A percentile compares a stretch with the other conserved stretches of the same genome.
These are phyloP conservation scores for Ephestia elutella DNA, from an alignment of 1,140 invertebrate species.

Conservation along the genomic window DNA sequence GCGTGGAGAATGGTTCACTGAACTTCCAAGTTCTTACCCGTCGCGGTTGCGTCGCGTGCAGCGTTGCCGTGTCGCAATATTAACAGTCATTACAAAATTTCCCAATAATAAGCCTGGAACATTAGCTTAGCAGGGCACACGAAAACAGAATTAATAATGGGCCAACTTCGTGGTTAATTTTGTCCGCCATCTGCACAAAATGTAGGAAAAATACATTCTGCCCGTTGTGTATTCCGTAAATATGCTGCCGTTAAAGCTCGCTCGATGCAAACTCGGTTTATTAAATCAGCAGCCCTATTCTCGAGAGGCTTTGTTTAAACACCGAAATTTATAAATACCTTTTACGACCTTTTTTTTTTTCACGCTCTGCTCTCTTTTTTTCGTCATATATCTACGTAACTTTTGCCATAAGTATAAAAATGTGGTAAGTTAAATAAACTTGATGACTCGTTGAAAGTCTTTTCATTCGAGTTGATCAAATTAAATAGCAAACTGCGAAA, in stretches of 20 bases:
- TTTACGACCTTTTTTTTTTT: neutral
- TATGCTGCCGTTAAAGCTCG: conserved; percentile 26
- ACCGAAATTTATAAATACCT: neutral
- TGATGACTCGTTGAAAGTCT: too few species aligned
- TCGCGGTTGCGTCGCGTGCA: conserved; percentile 36
- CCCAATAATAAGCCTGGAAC: conserved; percentile 62
- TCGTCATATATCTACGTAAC: too few species aligned
- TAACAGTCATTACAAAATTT: conserved; percentile 65
- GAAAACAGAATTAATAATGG: conserved; percentile 65
- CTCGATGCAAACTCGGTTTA: conserved; percentile 32
- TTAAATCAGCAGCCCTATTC: conserved; percentile 35
- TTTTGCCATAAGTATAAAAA: too few species aligned
- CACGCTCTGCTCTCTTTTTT: neutral
- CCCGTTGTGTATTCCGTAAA: conserved; percentile 31
- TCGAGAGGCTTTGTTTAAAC: conserved; percentile 5
- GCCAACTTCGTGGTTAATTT: conserved; percentile 54
- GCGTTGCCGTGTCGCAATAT: conserved; percentile 50
- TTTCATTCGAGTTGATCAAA: too few species aligned
- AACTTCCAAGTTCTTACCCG: conserved; percentile 35
- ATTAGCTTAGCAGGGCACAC: conserved; percentile 52
- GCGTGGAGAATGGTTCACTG: conserved; percentile 26
- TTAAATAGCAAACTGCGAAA: too few species aligned
- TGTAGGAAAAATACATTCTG: conserved; percentile 36
- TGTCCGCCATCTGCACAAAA: conserved; percentile 50
- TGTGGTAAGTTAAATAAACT: too few species aligned